Evolutionary conservation across 2,113 vertebrate species (phyloP).

Genomic region (Oncorhynchus kisutch): DNA sequence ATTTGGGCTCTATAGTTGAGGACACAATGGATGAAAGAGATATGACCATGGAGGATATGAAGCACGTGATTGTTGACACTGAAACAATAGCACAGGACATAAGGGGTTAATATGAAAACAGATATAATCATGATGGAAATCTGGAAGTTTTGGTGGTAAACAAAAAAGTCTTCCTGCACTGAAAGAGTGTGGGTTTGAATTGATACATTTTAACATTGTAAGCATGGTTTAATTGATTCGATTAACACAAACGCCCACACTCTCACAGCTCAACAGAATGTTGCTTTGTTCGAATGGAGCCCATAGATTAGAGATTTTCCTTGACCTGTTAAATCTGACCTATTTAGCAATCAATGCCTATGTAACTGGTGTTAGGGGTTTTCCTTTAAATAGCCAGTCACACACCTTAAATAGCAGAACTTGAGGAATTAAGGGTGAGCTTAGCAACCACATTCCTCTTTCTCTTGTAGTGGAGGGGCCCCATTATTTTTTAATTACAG

Average conservation of each 20-base stretch:
- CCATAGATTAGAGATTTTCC: background rate
- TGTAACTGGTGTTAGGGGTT: background rate
- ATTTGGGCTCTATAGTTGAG: background rate
- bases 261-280: background rate
- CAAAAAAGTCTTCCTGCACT: background rate
- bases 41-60: background rate
- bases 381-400: background rate
- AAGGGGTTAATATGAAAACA: background rate
- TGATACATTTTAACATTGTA: background rate
- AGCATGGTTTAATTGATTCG: background rate
- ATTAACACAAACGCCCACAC: background rate
- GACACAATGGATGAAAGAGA: background rate
- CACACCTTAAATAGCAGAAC: background rate
- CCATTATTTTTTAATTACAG: background rate
- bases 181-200: background rate
- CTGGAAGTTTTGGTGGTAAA: background rate
- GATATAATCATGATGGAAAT: background rate
- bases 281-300: too few relatives aligned
- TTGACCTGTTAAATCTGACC: background rate
- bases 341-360: background rate
- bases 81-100: conserved; percentile 30
- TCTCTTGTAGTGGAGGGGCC: background rate
- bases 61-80: background rate
- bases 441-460: background rate
- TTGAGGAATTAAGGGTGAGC: background rate